Percentiles rank a stretch among this genome's conserved stretches.
These are phyloP conservation scores for Ryuthela nishihirai DNA, from an alignment of 2,888 invertebrate genomes.

Conservation along the genomic window DNA sequence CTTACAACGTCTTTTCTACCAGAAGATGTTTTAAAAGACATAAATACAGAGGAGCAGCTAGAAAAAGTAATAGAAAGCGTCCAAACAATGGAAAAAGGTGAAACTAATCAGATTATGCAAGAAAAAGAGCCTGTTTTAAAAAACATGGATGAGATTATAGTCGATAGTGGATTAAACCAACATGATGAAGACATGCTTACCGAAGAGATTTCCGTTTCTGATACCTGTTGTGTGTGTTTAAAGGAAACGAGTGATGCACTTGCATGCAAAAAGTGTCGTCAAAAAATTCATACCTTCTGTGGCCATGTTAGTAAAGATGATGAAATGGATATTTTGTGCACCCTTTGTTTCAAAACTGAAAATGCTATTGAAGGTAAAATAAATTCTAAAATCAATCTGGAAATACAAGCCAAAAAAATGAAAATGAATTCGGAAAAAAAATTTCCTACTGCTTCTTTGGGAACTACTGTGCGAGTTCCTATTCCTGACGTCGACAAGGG, in stretches of 20 bases:
- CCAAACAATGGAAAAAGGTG: slow-evolving; percentile 1
- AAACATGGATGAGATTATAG: slow-evolving; percentile 4
- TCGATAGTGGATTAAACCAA: no score
- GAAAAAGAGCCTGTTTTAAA: slow-evolving; percentile 5
- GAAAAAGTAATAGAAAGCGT: slow-evolving; percentile 5
- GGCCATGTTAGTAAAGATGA: slow-evolving; percentile 4
- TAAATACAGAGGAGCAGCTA: slow-evolving; percentile 1
- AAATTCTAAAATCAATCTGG: neutral
- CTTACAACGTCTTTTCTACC: neutral
- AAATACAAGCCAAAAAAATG: slow-evolving; percentile 1
- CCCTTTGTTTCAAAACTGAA: slow-evolving; percentile 2
- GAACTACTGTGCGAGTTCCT: slow-evolving; percentile 2
- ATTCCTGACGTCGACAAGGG: no score
- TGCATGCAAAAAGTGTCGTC: neutral
- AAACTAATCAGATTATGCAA: slow-evolving; percentile 1
- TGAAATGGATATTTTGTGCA: slow-evolving; percentile 5
- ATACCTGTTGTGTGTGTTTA: no score
- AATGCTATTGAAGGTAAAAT: slow-evolving; percentile 3
- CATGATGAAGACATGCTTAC: no score
- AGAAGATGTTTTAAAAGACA: slow-evolving; percentile 2
- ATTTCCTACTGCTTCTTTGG: no score
- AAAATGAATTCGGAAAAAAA: no score
- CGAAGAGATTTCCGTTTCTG: no score
- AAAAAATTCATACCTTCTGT: slow-evolving; percentile 1
- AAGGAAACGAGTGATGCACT: no score